A percentile compares a stretch with the other conserved stretches of the same genome.
phyloP scores from a whole-genome alignment of 2,797 vertebrate genomes.

The Malacoraja senta region DNA sequence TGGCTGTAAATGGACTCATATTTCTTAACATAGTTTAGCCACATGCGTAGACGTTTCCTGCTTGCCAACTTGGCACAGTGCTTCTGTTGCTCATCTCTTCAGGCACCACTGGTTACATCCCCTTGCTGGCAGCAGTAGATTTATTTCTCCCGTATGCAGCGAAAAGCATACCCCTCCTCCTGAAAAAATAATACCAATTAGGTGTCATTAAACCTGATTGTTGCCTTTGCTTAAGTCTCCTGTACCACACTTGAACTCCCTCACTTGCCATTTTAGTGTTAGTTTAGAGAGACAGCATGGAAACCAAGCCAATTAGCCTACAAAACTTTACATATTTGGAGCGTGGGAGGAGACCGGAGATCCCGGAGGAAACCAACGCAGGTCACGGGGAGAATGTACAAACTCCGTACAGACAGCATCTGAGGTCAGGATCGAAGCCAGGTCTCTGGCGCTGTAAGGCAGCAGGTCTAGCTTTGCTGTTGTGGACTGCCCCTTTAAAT shows the following conservation, averaged over 20 bases:
- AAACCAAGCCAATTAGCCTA: too few relatives aligned
- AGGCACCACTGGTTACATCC: background rate
- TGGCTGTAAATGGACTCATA: background rate
- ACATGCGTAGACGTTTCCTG: background rate
- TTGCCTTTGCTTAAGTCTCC: background rate
- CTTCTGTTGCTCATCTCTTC: background rate
- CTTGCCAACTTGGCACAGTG: background rate
- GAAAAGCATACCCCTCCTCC: background rate
- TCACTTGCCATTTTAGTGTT: background rate
- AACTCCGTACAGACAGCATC: too few relatives aligned
- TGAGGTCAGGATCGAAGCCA: too few relatives aligned
- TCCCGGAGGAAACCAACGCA: too few relatives aligned
- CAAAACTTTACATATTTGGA: too few relatives aligned
- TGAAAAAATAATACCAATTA: background rate
- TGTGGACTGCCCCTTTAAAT: background rate
- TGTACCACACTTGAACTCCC: too few relatives aligned
- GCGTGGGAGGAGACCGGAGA: too few relatives aligned
- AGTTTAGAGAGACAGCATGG: too few relatives aligned
- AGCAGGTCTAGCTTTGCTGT: too few relatives aligned
- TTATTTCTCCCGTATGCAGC: too few relatives aligned
- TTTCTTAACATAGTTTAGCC: background rate
- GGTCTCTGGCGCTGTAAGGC: too few relatives aligned
- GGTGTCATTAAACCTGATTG: background rate
- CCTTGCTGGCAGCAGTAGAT: background rate
- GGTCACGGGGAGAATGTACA: too few relatives aligned